phyloP scores from a whole-genome alignment of 2,113 vertebrate genomes.

The Spea multiplicata region DNA sequence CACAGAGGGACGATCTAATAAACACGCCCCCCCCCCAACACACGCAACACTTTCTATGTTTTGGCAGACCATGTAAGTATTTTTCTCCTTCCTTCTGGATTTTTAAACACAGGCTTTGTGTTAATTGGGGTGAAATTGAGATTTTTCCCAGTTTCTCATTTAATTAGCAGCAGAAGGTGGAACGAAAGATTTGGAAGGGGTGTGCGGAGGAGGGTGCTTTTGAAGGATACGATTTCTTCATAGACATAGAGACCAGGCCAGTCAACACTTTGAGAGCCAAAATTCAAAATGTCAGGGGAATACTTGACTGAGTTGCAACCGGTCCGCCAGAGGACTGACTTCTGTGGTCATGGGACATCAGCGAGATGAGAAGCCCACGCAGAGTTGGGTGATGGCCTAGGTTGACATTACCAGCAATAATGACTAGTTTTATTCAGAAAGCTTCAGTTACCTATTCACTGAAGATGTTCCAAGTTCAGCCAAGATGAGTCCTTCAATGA shows the following conservation, averaged over 20 bases:
- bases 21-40: background rate
- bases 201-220: background rate
- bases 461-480: no score
- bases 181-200: background rate
- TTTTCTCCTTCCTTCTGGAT: constrained; percentile 7
- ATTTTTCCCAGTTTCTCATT: constrained; percentile 6
- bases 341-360: no score
- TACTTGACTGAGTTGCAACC: no score
- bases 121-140: constrained; percentile 19
- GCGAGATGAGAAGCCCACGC: no score
- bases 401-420: no score
- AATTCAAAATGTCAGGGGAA: no score
- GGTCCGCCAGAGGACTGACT: no score
- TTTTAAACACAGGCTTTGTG: background rate
- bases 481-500: no score
- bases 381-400: no score
- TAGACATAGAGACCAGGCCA: background rate
- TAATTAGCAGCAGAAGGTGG: constrained; percentile 14
- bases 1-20: constrained; percentile 19
- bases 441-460: no score
- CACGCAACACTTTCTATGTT: background rate
- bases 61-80: constrained; percentile 10
- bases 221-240: background rate
- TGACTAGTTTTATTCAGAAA: no score
- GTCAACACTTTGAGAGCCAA: no score